Evolutionary conservation across 2,113 vertebrate genomes (phyloP).

Genomic region (Anseranas semipalmata): DNA sequence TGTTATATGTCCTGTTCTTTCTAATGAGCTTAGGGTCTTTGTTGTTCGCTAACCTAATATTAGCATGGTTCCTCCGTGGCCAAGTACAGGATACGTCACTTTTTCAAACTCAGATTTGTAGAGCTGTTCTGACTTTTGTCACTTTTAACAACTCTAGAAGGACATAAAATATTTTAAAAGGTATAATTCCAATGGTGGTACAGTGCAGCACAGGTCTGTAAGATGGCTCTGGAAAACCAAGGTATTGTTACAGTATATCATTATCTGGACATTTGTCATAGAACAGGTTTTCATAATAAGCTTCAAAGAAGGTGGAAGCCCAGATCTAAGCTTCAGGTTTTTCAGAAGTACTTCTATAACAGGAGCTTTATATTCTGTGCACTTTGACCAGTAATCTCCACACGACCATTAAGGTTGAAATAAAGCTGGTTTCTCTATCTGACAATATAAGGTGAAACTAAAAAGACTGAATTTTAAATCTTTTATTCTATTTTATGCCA

Average conservation of each 20-base stretch:
- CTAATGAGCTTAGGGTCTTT: background rate
- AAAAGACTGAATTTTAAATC: slow-evolving; percentile 50
- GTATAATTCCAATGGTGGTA: slow-evolving; percentile 13
- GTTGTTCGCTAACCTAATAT: background rate
- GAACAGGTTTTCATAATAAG: slow-evolving; percentile 62
- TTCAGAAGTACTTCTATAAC: slow-evolving; percentile 58
- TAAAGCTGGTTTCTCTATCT: slow-evolving; percentile 40
- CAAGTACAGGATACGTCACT: background rate
- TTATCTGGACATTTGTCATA: slow-evolving; percentile 67
- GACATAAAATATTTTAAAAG: slow-evolving; percentile 10
- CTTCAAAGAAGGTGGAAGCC: slow-evolving; percentile 63
- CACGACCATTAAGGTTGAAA: slow-evolving; percentile 38
- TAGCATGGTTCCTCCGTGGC: background rate
- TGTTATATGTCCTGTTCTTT: background rate
- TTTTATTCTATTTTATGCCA: slow-evolving; percentile 56
- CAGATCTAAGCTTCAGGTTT: slow-evolving; percentile 57
- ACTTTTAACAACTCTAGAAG: slow-evolving; percentile 36
- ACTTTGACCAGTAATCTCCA: slow-evolving; percentile 69
- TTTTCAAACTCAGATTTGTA: background rate
- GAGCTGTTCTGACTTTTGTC: slow-evolving; percentile 8
- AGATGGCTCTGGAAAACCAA: slow-evolving; percentile 35
- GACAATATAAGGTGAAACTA: slow-evolving; percentile 16
- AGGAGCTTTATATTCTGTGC: slow-evolving; percentile 63
- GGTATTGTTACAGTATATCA: slow-evolving; percentile 50
- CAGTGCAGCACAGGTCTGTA: background rate